Percentiles rank a stretch among this genome's conserved stretches.
Conservation (phyloP, 2,797 vertebrate species). For the Jordanella pulchra region DNA sequence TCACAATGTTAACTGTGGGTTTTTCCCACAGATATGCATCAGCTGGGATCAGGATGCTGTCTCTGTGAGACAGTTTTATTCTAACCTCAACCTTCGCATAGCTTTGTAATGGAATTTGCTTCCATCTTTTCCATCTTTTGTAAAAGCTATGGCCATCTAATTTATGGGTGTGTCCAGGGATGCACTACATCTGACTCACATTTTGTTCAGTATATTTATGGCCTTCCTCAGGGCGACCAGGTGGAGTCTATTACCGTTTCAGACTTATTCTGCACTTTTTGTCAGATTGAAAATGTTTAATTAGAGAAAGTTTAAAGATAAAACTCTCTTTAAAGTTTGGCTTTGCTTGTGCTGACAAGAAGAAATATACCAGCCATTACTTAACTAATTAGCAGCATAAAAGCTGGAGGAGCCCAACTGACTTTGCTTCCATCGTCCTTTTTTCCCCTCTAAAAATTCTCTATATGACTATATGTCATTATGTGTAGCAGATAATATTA, state of each 20-base stretch:
- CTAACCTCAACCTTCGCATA: not conserved
- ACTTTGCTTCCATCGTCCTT: not conserved
- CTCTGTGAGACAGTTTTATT: not conserved
- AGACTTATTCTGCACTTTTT: constrained; percentile 22
- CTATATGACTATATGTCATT: not conserved
- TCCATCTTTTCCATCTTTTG: not conserved
- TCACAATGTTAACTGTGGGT: too few species aligned
- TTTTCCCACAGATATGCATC: too few species aligned
- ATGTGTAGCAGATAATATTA: not conserved
- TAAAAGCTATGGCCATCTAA: not conserved
- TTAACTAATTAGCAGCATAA: not conserved
- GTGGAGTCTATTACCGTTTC: not conserved
- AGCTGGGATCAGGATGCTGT: too few species aligned
- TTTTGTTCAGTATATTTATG: not conserved
- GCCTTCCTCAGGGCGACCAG: not conserved
- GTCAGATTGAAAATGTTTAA: not conserved
- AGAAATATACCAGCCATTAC: not conserved
- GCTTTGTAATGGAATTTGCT: not conserved
- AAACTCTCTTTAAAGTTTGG: not conserved
- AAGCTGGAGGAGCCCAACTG: not conserved
- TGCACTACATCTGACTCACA: not conserved
- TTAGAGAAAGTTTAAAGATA: not conserved
- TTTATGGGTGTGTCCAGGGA: not conserved
- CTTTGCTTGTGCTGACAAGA: constrained; percentile 10
- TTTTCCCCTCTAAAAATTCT: not conserved